These are phyloP conservation scores for Phodopus roborovskii DNA, from an alignment of 2,113 vertebrate genomes.

Conservation along the genomic window DNA sequence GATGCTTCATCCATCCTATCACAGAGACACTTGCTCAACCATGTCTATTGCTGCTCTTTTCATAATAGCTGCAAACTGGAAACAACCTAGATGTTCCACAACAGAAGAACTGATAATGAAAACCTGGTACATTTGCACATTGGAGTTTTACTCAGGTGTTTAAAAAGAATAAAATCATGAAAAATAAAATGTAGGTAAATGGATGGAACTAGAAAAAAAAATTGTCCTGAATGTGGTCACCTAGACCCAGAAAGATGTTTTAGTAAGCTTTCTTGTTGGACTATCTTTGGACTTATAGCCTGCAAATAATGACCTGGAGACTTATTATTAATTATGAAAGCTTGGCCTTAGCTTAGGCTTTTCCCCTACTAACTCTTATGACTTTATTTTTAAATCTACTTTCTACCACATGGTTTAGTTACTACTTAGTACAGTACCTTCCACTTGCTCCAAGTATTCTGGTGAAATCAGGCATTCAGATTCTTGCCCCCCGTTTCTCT, in stretches of 20 bases:
- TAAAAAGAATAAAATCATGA: not conserved
- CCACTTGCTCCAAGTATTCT: not conserved
- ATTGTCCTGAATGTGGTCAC: not conserved
- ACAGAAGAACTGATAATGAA: not conserved
- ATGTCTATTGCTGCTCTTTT: not conserved
- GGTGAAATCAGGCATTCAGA: not conserved
- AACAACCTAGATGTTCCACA: not conserved
- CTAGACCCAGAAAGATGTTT: not conserved
- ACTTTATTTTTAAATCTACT: not conserved
- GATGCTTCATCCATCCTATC: not conserved
- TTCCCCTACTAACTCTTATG: not conserved
- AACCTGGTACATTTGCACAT: not conserved
- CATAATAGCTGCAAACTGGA: not conserved
- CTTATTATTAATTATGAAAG: not conserved
- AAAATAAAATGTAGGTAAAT: not conserved
- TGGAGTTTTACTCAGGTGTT: not conserved
- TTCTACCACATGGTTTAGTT: not conserved
- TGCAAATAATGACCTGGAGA: not conserved
- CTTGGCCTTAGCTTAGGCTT: not conserved
- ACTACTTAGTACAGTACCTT: not conserved
- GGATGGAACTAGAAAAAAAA: not conserved
- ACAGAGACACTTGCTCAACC: not conserved
- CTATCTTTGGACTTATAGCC: not conserved
- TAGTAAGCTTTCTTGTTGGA: not conserved
- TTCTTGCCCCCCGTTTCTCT: not conserved